Conservation (phyloP, 2,797 vertebrate species). For the Fistularia tabacaria region DNA sequence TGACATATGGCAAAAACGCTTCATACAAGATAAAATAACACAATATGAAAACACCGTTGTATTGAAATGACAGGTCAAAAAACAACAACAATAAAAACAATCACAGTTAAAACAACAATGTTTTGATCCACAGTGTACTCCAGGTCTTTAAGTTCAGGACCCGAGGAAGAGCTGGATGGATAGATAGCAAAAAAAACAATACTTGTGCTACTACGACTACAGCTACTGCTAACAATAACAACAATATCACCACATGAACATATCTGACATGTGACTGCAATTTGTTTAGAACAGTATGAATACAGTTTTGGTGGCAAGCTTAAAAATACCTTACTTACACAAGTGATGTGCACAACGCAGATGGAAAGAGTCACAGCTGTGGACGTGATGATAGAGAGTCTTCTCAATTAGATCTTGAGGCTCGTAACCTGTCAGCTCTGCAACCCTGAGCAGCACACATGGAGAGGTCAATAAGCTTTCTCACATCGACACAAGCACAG, state of each 20-base stretch:
- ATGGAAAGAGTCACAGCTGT: conserved; percentile 96
- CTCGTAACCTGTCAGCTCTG: conserved; percentile 94
- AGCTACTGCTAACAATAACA: too few relatives aligned
- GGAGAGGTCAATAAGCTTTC: conserved; percentile 5
- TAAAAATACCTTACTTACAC: conserved; percentile 82
- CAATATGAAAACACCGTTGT: too few relatives aligned
- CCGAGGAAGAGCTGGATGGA: too few relatives aligned
- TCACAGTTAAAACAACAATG: too few relatives aligned
- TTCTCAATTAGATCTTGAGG: conserved; percentile 98
- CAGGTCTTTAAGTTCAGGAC: too few relatives aligned
- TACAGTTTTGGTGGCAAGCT: conserved; percentile 21
- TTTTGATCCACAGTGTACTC: too few relatives aligned
- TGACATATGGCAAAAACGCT: neutral
- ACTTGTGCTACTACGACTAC: too few relatives aligned
- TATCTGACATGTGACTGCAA: too few relatives aligned
- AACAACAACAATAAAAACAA: too few relatives aligned
- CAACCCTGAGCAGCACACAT: conserved; percentile 77
- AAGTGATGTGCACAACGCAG: conserved; percentile 94
- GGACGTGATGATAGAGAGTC: conserved; percentile 96
- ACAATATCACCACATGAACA: too few relatives aligned
- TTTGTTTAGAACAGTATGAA: neutral
- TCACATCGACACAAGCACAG: conserved; percentile 4
- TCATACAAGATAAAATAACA: neutral
- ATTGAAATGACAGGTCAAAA: too few relatives aligned
- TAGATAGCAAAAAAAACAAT: too few relatives aligned